Percentiles rank a stretch among this genome's conserved stretches.
These are phyloP conservation scores for Etheostoma spectabile DNA, from an alignment of 2,113 vertebrate species.

Conservation along the genomic window DNA sequence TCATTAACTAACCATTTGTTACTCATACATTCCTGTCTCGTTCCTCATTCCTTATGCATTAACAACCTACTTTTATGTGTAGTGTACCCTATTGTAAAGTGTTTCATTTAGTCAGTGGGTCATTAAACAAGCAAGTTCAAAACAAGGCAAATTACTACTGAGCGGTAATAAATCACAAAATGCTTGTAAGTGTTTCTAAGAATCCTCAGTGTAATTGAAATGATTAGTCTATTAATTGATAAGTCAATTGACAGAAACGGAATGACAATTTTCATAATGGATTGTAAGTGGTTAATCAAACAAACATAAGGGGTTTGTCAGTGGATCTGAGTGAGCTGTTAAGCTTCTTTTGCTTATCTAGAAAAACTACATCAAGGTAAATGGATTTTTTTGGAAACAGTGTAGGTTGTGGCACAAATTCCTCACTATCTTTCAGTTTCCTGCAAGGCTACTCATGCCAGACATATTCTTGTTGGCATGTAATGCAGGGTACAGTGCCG, in stretches of 20 bases:
- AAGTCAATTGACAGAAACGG: not conserved
- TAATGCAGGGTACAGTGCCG: not conserved
- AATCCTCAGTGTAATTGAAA: not conserved
- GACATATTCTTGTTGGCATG: not conserved
- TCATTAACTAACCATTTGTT: too few relatives aligned
- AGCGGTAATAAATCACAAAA: not conserved
- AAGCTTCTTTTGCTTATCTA: not conserved
- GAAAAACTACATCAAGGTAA: not conserved
- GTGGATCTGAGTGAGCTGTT: not conserved
- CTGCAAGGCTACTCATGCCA: not conserved
- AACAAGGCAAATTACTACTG: not conserved
- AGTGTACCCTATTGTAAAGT: too few relatives aligned
- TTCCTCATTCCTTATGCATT: too few relatives aligned
- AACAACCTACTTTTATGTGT: too few relatives aligned
- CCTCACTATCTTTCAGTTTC: not conserved
- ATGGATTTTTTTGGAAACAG: not conserved
- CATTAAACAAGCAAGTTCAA: too few relatives aligned
- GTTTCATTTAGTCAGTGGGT: too few relatives aligned
- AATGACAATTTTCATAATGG: not conserved
- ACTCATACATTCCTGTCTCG: too few relatives aligned
- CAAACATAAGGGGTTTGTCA: not conserved
- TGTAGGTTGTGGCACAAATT: constrained; percentile 1
- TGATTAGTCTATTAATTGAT: not conserved
- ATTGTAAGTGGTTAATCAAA: not conserved
- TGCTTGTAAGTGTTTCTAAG: too few relatives aligned